Percentiles rank a stretch among this genome's conserved stretches.
These are phyloP conservation scores for Drosophila pseudoobscura DNA, from an alignment of 1,140 invertebrate species.

Conservation along the genomic window DNA sequence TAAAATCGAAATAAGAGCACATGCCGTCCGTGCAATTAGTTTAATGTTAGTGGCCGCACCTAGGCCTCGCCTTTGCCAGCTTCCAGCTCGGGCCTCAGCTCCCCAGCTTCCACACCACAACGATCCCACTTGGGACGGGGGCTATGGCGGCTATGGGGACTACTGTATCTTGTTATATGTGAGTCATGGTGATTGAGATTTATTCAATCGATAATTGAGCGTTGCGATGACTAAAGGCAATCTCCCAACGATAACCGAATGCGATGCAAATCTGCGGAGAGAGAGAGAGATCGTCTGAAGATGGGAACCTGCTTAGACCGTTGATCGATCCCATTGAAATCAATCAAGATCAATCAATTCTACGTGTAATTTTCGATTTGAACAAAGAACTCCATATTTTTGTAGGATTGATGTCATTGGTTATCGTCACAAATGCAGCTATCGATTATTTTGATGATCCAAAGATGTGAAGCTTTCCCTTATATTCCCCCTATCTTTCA, in stretches of 20 bases:
- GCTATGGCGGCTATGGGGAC: not conserved
- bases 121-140: not conserved
- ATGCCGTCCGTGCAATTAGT: constrained; percentile 46
- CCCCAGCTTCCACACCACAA: constrained; percentile 1
- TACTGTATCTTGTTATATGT: constrained; percentile 23
- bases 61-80: constrained; percentile 23
- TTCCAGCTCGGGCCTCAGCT: not conserved
- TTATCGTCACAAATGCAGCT: too few relatives aligned
- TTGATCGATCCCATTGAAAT: too few relatives aligned
- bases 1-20: constrained; percentile 44
- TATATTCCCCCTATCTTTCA: too few relatives aligned
- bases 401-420: too few relatives aligned
- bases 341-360: too few relatives aligned
- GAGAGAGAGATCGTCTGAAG: not conserved
- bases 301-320: too few relatives aligned
- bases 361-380: too few relatives aligned
- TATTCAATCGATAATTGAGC: constrained; percentile 37
- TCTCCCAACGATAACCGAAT: constrained; percentile 9
- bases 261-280: constrained; percentile 6
- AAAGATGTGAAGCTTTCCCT: too few relatives aligned
- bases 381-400: too few relatives aligned
- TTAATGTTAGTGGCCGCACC: constrained; percentile 57
- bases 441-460: too few relatives aligned
- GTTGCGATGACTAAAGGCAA: constrained; percentile 6
- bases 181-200: constrained; percentile 33